Percentiles rank a stretch among this genome's conserved stretches.
Conservation (phyloP, 2,797 vertebrate species). For the Oreonectes daqikongensis region DNA sequence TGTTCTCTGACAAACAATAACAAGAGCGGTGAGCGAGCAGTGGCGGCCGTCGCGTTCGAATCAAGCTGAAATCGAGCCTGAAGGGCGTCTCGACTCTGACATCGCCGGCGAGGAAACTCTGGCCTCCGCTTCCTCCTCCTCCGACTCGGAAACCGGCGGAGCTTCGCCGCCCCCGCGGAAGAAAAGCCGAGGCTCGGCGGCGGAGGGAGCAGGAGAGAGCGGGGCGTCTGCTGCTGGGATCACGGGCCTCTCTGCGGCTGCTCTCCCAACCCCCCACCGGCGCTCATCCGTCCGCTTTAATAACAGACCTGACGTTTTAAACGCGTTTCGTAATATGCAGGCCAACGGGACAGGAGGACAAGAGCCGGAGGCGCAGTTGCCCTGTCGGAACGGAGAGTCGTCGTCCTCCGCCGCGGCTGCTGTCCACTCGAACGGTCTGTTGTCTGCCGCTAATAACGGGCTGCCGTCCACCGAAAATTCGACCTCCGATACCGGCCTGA, state of each 20-base stretch:
- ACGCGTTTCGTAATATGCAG: conserved; percentile 79
- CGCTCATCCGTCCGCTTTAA: conserved; percentile 62
- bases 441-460: conserved; percentile 74
- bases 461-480: conserved; percentile 68
- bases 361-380: conserved; percentile 77
- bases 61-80: conserved; percentile 56
- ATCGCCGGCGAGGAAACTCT: conserved; percentile 78
- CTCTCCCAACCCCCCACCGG: conserved; percentile 65
- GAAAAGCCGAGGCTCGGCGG: conserved; percentile 83
- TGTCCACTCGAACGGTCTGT: conserved; percentile 73
- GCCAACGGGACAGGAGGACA: conserved; percentile 83
- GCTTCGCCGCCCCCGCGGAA: conserved; percentile 84
- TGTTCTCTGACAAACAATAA: conserved; percentile 87
- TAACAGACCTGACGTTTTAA: conserved; percentile 59
- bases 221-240: conserved; percentile 82
- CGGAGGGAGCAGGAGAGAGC: conserved; percentile 83
- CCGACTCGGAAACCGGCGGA: conserved; percentile 81
- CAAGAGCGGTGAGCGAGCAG: conserved; percentile 63
- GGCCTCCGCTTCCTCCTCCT: conserved; percentile 82
- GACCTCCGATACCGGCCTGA: conserved; percentile 75
- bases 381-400: conserved; percentile 84
- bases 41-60: conserved; percentile 1
- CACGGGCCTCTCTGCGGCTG: conserved; percentile 82
- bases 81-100: conserved; percentile 71
- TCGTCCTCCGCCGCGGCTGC: conserved; percentile 74